Evolutionary conservation across 2,797 vertebrate species (phyloP), one percentile per base, ranked within the genome.

Genomic region (Chaetophractus vellerosus): DNA sequence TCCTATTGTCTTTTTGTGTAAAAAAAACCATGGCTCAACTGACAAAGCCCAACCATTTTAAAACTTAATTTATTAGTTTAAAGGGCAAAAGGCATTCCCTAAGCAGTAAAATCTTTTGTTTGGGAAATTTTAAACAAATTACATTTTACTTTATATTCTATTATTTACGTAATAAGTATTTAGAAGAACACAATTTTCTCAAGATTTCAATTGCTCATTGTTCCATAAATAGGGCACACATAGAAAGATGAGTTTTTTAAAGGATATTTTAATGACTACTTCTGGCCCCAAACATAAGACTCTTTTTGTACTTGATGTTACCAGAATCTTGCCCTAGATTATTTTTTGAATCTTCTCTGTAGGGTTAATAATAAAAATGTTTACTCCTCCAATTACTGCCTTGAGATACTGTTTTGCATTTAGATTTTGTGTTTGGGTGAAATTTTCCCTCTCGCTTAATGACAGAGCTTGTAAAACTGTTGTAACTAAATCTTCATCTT

Each of bases 161-260:
- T 94, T 97, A 93, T 97, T 97, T 97, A 95, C 9, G 5, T 97
- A 97, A 96, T 91, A 88, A 94, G 85, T 88, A 92, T 92, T 97
- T 97, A 95, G 31, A 93, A 97, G 96, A 96, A 94, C 75, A 96
- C 61, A 87, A 61, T 96, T 97, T 97, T 97, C 90, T 97, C 88
- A 96, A 96, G 92, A 75, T 96, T 96, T 96, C 85, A 91, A 95
- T 31, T 83, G 19, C 14, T 93, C 57, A 97, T 97, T 97, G 96
- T 97, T 97, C 96, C 96, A 97, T 96, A 96, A 97, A 97, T 97
- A 97, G 94, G 96, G 96, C 21, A 84, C 96, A 97, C 88, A 97
- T 96, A 93, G 50, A 90, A 95, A 85, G 64, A 92, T 45, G 36
- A 83, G 74, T 28, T 28, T 80, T 55, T 61, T 61, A 85, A 96